Evolutionary conservation across 2,113 vertebrate species (phyloP).

Genomic region (Chunga burmeisteri): DNA sequence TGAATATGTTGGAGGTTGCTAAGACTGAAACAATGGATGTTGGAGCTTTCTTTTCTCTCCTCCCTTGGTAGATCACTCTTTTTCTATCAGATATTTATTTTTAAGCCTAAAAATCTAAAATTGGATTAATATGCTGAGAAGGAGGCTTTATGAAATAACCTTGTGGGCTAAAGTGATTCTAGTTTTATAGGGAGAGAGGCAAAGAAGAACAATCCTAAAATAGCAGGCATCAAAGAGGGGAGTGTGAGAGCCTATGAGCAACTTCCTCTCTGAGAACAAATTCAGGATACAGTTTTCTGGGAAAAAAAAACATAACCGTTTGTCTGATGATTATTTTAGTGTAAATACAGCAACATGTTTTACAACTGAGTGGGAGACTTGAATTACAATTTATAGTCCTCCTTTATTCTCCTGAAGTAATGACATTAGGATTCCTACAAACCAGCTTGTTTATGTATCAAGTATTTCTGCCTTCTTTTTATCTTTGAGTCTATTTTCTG

Average conservation of each 20-base stretch:
- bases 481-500: background rate
- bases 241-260: background rate
- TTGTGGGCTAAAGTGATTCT: background rate
- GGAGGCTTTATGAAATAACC: background rate
- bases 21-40: background rate
- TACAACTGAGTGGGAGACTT: constrained; percentile 13
- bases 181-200: constrained; percentile 13
- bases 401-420: background rate
- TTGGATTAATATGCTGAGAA: background rate
- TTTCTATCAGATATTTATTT: background rate
- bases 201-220: constrained; percentile 35
- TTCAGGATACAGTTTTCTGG: constrained; percentile 6
- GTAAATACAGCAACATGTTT: constrained; percentile 14
- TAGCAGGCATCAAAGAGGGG: constrained; percentile 20
- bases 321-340: background rate
- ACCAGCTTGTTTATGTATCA: background rate
- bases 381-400: background rate
- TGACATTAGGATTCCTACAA: background rate
- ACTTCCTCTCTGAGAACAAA: constrained; percentile 36
- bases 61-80: background rate
- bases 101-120: constrained; percentile 28
- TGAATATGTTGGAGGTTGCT: background rate
- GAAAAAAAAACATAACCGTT: background rate
- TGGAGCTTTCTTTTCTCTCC: background rate
- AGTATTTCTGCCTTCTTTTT: background rate